These are phyloP conservation scores for Trissoscelio sp. DNA, from an alignment of 2,888 invertebrate genomes.

Conservation along the genomic window DNA sequence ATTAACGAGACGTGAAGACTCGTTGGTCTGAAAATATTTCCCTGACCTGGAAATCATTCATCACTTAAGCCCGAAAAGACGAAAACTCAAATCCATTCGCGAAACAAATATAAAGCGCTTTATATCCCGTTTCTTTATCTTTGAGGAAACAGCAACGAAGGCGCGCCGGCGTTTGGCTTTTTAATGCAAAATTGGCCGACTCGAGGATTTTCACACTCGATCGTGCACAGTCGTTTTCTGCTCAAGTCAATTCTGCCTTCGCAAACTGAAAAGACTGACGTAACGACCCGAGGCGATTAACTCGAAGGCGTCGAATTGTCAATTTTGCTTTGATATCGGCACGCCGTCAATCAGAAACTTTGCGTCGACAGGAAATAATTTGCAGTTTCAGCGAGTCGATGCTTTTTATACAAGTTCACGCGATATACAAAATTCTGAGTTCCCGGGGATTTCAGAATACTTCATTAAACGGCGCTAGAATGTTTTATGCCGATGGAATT, in stretches of 20 bases:
- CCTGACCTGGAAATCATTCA: not conserved
- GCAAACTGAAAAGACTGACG: constrained; percentile 27
- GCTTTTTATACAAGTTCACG: not conserved
- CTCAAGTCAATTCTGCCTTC: constrained; percentile 3
- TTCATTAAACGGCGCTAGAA: no score
- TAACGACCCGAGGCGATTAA: constrained; percentile 39
- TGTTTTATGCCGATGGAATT: not conserved
- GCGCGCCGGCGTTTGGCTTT: constrained; percentile 7
- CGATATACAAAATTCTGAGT: constrained; percentile 2
- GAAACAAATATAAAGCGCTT: constrained; percentile 14
- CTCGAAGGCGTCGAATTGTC: constrained; percentile 30
- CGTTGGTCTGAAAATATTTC: not conserved
- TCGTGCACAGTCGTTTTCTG: constrained; percentile 33
- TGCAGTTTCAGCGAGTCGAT: constrained; percentile 1
- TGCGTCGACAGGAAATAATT: constrained; percentile 12
- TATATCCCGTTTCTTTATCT: constrained; percentile 7
- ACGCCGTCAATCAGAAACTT: constrained; percentile 19
- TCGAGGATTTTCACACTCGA: constrained; percentile 30
- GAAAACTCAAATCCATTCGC: not conserved
- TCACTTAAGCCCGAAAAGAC: not conserved
- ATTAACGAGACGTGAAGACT: not conserved
- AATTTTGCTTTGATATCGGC: constrained; percentile 22
- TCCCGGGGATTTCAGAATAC: no score
- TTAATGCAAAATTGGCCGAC: constrained; percentile 18
- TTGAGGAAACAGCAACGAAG: not conserved